Evolutionary conservation across 2,113 vertebrate species (phyloP).

Genomic region (Pleuronectes platessa): DNA sequence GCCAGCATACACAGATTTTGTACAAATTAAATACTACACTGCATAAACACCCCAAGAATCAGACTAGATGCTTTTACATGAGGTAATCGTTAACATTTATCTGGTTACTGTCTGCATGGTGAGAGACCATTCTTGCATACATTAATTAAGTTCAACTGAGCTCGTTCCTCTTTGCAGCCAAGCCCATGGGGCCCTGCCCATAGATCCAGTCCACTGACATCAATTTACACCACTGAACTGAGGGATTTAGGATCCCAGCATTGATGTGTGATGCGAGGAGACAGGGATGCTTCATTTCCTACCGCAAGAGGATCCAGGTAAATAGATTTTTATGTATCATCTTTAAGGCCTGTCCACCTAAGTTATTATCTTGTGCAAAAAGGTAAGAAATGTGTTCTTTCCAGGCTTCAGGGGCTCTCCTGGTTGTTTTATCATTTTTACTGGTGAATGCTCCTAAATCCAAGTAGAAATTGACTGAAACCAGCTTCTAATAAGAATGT

Average conservation of each 20-base stretch:
- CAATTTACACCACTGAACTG: constrained; percentile 7
- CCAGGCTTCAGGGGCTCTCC: too few species aligned
- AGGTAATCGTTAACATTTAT: not conserved
- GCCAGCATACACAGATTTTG: too few species aligned
- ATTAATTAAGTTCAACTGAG: constrained; percentile 37
- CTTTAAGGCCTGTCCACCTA: not conserved
- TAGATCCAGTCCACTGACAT: constrained; percentile 6
- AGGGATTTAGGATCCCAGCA: constrained; percentile 25
- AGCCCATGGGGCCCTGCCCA: constrained; percentile 9
- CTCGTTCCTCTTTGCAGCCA: not conserved
- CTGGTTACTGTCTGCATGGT: not conserved
- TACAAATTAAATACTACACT: too few species aligned
- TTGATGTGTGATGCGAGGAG: constrained; percentile 17
- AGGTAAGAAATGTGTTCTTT: too few species aligned
- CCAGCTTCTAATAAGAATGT: too few species aligned
- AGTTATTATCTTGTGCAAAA: not conserved
- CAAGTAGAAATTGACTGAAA: too few species aligned
- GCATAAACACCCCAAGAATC: too few species aligned
- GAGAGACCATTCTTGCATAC: not conserved
- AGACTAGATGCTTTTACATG: not conserved
- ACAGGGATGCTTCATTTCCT: constrained; percentile 37
- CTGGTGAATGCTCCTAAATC: too few species aligned
- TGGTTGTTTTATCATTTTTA: too few species aligned
- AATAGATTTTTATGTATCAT: constrained; percentile 1
- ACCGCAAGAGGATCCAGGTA: constrained; percentile 28